Evolutionary conservation across 2,113 vertebrate species (phyloP), one percentile per base, ranked within the genome.

Genomic region (Nibea albiflora): DNA sequence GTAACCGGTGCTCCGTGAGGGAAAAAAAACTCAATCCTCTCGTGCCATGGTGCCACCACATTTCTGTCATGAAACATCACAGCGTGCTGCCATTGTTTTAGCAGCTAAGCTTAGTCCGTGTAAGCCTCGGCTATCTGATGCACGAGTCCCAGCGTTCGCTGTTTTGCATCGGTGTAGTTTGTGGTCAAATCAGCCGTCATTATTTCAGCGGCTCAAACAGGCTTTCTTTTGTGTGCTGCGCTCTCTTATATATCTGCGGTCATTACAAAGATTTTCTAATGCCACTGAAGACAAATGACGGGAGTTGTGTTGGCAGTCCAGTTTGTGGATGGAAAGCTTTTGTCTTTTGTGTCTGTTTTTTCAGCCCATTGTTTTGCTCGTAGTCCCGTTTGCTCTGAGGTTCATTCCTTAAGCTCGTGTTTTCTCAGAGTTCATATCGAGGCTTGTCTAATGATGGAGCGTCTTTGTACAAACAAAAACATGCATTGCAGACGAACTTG

Each of bases 181-280:
- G 72, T 67, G 66, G 11, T 31, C 47, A 61, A 57, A 76, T 76
- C 49, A n/a, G 17, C 50, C 1, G 0, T 68, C 56, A 67, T 78
- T 71, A 58, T 80, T 61, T 56, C 64, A 20, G 44, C 47, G 60
- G 11, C 17, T 74, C 16, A 5, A 50, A 62, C 52, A 71, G 73
- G 72, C 71, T 60, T 50, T 53, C 35, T 44, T 85, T 82, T 80
- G 73, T 83, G 20, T 71, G 52, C 46, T 70, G 60, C 8, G 2
- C 31, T 71, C 46, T 76, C 44, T 60, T 60, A 4, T 20, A 20
- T 67, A 15, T 85, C 57, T 78, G 57, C 62, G 73, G 62, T 83
- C 73, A 78, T 89, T 89, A 85, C 64, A 67, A 26, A 57, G 71
- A 89, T 86, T 80, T 86, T 22, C 14, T 12, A 70, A 79, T 54